phyloP scores from a whole-genome alignment of 2,888 invertebrate genomes.

The Phrixothrix hirtus region DNA sequence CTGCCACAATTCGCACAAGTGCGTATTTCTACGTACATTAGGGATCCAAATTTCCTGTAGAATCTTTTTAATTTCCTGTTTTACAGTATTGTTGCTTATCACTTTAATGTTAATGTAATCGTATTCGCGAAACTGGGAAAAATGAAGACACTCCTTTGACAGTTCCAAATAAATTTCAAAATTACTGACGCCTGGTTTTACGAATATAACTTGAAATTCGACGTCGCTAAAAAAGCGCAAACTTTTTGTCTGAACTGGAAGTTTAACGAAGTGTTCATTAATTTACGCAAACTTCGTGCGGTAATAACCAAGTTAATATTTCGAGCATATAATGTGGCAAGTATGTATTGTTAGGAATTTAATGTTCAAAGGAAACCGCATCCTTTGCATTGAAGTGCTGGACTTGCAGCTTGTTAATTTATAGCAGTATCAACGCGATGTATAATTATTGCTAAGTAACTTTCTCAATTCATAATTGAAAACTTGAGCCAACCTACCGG shows the following conservation, averaged over 20 bases:
- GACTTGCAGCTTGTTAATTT: background rate
- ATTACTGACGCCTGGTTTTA: no score
- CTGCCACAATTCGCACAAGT: background rate
- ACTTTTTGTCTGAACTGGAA: background rate
- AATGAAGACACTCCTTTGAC: background rate
- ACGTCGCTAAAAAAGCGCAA: background rate
- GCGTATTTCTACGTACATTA: conserved; percentile 15
- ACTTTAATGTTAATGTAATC: conserved; percentile 19
- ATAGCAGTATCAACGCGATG: no score
- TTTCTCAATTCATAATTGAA: no score
- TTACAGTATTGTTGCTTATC: conserved; percentile 22
- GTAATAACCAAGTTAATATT: conserved; percentile 1
- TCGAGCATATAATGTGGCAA: background rate
- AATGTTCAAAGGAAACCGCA: conserved; percentile 5
- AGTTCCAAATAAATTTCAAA: no score
- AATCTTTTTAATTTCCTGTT: conserved; percentile 32
- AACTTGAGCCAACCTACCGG: no score
- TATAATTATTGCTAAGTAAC: no score
- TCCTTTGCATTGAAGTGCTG: conserved; percentile 1
- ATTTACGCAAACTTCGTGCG: conserved; percentile 1
- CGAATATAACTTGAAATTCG: no score
- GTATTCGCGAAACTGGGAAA: background rate
- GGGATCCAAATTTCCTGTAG: conserved; percentile 28
- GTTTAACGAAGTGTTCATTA: background rate
- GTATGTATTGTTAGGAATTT: background rate